Evolutionary conservation across 2,888 invertebrate genomes (phyloP).

Genomic region (Tetranychus truncatus): DNA sequence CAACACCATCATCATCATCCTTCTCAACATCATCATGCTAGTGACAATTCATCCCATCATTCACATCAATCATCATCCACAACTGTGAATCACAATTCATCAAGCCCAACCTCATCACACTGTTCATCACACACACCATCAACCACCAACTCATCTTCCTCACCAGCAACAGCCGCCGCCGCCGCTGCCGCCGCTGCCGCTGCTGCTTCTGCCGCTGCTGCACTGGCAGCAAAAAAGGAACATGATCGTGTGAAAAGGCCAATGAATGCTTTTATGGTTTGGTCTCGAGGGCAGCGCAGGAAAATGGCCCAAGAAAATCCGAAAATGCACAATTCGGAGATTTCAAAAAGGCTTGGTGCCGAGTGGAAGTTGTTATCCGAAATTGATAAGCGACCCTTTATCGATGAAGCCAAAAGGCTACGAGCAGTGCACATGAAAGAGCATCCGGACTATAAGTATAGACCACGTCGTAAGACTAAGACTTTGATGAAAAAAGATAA

Average conservation of each 20-base stretch:
- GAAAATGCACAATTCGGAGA: constrained; percentile 98
- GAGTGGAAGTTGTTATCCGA: constrained; percentile 96
- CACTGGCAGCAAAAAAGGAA: constrained; percentile 8
- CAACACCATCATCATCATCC: background rate
- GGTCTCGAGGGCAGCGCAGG: constrained; percentile 88
- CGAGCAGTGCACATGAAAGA: constrained; percentile 93
- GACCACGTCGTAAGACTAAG: constrained; percentile 60
- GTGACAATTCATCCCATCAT: background rate
- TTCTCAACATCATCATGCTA: background rate
- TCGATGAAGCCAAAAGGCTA: constrained; percentile 87
- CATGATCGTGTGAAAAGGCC: constrained; percentile 82
- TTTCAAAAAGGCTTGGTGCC: constrained; percentile 84
- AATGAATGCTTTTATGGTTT: constrained; percentile 82
- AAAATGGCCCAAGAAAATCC: constrained; percentile 99
- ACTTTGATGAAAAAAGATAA: constrained; percentile 48
- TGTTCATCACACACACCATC: background rate
- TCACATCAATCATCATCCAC: background rate
- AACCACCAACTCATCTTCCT: background rate
- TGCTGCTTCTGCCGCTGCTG: too few relatives aligned
- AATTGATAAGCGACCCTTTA: constrained; percentile 89
- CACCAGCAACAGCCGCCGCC: background rate
- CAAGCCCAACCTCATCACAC: background rate
- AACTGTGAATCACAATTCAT: background rate
- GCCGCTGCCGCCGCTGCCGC: background rate
- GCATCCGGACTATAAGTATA: constrained; percentile 75